A percentile compares a stretch with the other conserved stretches of the same genome.
Conservation (phyloP, 2,113 vertebrate species). For the Cheirogaleus medius region DNA sequence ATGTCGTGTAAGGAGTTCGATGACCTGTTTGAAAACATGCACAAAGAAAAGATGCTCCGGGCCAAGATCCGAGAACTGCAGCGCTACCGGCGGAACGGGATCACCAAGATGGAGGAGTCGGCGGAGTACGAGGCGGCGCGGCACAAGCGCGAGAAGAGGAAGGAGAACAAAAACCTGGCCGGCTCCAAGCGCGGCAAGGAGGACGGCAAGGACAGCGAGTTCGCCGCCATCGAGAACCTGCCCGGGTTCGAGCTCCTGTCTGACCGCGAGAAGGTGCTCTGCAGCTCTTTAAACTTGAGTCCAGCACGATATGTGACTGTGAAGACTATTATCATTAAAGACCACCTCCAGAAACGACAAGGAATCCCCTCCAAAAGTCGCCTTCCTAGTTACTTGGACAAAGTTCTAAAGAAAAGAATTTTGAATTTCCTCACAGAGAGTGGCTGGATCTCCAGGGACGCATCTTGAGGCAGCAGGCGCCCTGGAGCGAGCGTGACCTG, state of each 20-base stretch:
- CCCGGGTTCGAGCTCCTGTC: conserved; percentile 96
- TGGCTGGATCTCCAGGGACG: conserved; percentile 97
- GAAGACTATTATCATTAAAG: conserved; percentile 98
- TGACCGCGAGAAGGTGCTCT: conserved; percentile 96
- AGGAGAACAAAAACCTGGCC: conserved; percentile 92
- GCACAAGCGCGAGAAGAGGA: conserved; percentile 96
- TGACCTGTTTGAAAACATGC: conserved; percentile 97
- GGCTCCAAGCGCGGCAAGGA: conserved; percentile 91
- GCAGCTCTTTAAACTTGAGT: conserved; percentile 93
- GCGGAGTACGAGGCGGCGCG: conserved; percentile 95
- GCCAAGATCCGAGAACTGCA: conserved; percentile 97
- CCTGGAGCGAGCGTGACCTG: background rate
- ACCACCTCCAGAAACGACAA: conserved; percentile 97
- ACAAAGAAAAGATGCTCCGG: conserved; percentile 94
- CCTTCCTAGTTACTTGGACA: conserved; percentile 96
- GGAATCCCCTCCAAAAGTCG: conserved; percentile 97
- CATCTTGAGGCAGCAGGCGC: conserved; percentile 84
- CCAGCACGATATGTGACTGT: conserved; percentile 96
- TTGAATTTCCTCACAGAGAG: conserved; percentile 97
- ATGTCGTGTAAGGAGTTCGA: conserved; percentile 97
- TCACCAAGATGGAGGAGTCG: conserved; percentile 95
- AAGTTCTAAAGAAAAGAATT: conserved; percentile 97
- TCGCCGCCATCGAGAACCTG: conserved; percentile 95
- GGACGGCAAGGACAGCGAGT: conserved; percentile 93
- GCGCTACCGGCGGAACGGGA: conserved; percentile 95